phyloP scores from a whole-genome alignment of 2,888 invertebrate species.

The Tenthredo amoena region DNA sequence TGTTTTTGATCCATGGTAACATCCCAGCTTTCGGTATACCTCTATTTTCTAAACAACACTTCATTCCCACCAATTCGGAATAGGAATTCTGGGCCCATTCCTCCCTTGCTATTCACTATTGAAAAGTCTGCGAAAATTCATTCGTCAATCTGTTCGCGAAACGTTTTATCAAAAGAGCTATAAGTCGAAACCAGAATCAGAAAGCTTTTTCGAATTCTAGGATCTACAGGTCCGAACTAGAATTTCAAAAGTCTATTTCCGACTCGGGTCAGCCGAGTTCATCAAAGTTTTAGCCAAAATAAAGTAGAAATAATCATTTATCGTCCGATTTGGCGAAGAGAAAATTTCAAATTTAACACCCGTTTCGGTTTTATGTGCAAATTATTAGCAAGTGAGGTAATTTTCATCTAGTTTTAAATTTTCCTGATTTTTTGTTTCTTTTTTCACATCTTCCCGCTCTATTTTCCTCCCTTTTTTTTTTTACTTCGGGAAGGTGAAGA shows the following conservation, averaged over 20 bases:
- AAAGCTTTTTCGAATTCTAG: too few species aligned
- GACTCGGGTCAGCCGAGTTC: too few species aligned
- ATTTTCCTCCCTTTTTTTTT: neutral
- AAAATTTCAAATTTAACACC: constrained; percentile 1
- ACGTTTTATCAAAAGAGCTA: too few species aligned
- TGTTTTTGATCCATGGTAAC: neutral
- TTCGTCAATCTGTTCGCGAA: too few species aligned
- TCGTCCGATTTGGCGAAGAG: neutral
- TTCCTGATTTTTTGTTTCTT: neutral
- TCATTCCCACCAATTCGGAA: too few species aligned
- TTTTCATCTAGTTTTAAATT: neutral
- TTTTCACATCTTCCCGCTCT: neutral
- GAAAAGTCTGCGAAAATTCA: too few species aligned
- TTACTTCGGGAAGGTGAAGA: neutral
- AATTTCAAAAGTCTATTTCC: too few species aligned
- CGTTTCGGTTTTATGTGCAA: neutral
- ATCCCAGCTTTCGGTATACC: neutral
- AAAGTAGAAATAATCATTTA: neutral
- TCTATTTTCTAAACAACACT: too few species aligned
- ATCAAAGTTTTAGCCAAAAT: neutral
- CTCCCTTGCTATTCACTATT: too few species aligned
- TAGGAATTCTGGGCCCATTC: too few species aligned
- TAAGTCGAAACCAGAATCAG: too few species aligned
- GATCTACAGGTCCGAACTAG: too few species aligned
- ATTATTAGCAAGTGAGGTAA: neutral